Evolutionary conservation across 2,888 invertebrate genomes (phyloP).

Genomic region (Lasioglossum zephyrum): DNA sequence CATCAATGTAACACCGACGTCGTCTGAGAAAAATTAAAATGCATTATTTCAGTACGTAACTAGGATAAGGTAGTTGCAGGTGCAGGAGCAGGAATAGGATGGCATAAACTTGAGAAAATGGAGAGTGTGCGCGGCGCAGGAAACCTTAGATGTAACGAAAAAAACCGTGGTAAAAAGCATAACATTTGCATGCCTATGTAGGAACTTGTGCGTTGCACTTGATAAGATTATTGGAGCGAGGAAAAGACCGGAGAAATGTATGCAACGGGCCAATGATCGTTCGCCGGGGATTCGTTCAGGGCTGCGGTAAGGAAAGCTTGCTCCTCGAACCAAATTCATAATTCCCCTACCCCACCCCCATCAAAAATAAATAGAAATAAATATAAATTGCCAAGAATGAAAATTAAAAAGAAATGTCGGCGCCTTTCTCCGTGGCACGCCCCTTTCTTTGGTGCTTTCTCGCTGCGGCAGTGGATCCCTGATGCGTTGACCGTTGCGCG

Average conservation of each 20-base stretch:
- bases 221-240: constrained; percentile 12
- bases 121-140: background rate
- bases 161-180: background rate
- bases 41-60: background rate
- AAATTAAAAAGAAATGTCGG: too few relatives aligned
- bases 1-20: background rate
- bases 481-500: constrained; percentile 23
- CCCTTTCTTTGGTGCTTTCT: too few relatives aligned
- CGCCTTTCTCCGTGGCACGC: too few relatives aligned
- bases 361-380: too few relatives aligned
- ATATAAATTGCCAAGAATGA: too few relatives aligned
- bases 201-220: background rate
- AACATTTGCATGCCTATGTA: background rate
- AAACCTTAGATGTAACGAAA: background rate
- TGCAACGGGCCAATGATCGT: background rate
- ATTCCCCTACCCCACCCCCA: accelerated
- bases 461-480: background rate
- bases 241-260: constrained; percentile 27
- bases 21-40: background rate
- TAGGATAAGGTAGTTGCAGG: background rate
- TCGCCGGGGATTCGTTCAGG: constrained; percentile 12
- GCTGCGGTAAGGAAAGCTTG: too few relatives aligned
- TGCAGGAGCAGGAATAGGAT: background rate
- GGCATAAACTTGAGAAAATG: background rate
- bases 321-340: too few relatives aligned